Evolutionary conservation across 2,888 invertebrate genomes (phyloP), one percentile per base, ranked within the genome.

Genomic region (Nymphalis c-album): DNA sequence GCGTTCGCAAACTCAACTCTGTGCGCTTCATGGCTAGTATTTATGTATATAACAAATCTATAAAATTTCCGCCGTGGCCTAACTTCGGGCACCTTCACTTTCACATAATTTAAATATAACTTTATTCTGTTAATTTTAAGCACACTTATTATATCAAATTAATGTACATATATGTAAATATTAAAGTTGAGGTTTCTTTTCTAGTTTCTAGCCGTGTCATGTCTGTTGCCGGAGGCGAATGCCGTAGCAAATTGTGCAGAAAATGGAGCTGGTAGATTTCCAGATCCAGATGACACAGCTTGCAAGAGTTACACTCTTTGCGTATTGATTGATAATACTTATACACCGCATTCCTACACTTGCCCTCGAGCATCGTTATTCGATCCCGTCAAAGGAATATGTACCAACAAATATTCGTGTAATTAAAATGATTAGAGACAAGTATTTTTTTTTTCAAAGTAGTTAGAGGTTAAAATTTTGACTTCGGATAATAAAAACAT

Each of bases 341-440:
- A 71, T 48, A 53, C 51, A 0, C 16, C 58, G 2, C 66, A 68
- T 70, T 0, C 57, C 62, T 61, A 61, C 67, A 7, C 67, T 60
- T 8, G 71, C 70, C 10, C 67, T 71, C 0, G 46, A 78, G 83
- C 82, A 2, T 87, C 88, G 0, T 76, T 83, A 7, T 91, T 91
- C 69, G 86, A 78, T 76, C 90, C 89, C 0, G 72, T 69, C 1
- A 58, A 78, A 18, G 68, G 70, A 10, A 40, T 81, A 13, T 91
- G 91, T 72, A 88, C 90, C 5, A 71, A 82, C 2, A 74, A 66
- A 17, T 90, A 90, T 64, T 80, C 75, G n/a, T 91, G 90, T 76
- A 31, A 50, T 50, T 50, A 10, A 18, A 20, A 10, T 50, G 3
- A 2, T 17, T 48, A 48, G 7, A 18, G 13, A 40, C 10, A 40